Evolutionary conservation across 2,888 invertebrate genomes (phyloP).

Genomic region (Drosophila kanekoi): DNA sequence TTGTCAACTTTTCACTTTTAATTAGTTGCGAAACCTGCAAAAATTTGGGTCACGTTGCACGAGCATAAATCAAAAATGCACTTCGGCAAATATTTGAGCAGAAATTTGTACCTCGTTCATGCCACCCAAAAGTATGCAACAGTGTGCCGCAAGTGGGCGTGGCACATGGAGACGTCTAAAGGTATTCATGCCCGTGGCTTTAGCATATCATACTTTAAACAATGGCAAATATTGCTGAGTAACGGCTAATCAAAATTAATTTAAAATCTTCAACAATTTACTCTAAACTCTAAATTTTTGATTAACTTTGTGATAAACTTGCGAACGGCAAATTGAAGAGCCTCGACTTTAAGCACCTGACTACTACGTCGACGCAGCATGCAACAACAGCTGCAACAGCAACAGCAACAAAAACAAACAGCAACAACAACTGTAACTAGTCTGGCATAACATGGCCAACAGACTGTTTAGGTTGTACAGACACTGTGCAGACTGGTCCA

Average conservation of each 20-base stretch:
- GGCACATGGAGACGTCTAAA: conserved; percentile 11
- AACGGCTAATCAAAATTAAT: conserved; percentile 37
- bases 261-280: conserved; percentile 38
- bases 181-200: conserved; percentile 40
- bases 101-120: conserved; percentile 44
- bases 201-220: not conserved
- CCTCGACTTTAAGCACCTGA: conserved; percentile 46
- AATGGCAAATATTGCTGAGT: conserved; percentile 7
- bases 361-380: conserved; percentile 20
- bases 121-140: conserved; percentile 64
- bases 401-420: conserved; percentile 5
- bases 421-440: conserved; percentile 48
- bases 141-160: conserved; percentile 31
- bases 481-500: conserved; percentile 42
- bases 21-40: conserved; percentile 64
- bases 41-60: conserved; percentile 68
- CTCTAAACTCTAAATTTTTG: conserved; percentile 25
- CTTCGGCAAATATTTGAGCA: conserved; percentile 66
- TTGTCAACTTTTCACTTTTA: conserved; percentile 79
- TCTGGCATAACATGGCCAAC: conserved; percentile 57
- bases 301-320: conserved; percentile 41
- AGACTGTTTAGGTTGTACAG: conserved; percentile 52
- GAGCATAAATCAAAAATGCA: conserved; percentile 72
- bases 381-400: conserved; percentile 9
- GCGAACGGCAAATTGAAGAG: conserved; percentile 16